Evolutionary conservation across 2,888 invertebrate genomes (phyloP).

Genomic region (Acrocyrtus sp.): DNA sequence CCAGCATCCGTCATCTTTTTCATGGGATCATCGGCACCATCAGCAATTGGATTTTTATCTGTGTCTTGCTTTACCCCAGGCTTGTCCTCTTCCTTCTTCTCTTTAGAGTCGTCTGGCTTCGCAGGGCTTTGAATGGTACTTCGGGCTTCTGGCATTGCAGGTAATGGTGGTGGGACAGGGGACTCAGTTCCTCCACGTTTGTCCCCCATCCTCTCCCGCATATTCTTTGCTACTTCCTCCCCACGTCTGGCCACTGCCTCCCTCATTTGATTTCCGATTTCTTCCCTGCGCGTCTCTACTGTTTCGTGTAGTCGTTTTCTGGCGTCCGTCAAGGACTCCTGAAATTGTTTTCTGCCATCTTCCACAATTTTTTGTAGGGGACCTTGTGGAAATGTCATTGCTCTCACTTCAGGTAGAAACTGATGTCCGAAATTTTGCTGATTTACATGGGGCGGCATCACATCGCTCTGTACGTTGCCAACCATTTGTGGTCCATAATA

Average conservation of each 20-base stretch:
- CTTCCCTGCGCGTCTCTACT: neutral
- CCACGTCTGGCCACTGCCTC: constrained; percentile 10
- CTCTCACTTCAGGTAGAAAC: neutral
- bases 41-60: neutral
- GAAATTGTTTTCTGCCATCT: constrained; percentile 3
- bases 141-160: neutral
- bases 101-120: neutral
- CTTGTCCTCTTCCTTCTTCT: neutral
- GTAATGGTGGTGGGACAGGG: neutral
- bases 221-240: constrained; percentile 14
- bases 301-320: no score
- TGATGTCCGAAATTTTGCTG: neutral
- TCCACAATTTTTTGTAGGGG: neutral
- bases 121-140: neutral
- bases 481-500: neutral
- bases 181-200: neutral
- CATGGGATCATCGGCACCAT: neutral
- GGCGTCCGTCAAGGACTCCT: constrained; percentile 5
- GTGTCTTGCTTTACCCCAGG: neutral
- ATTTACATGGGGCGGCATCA: neutral
- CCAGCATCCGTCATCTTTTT: constrained; percentile 1
- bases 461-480: neutral
- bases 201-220: constrained; percentile 7
- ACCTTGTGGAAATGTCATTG: neutral
- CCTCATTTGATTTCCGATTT: constrained; percentile 2